Percentiles rank a stretch among this genome's conserved stretches.
These are phyloP conservation scores for Agrotis ipsilon DNA, from an alignment of 2,888 invertebrate genomes.

Conservation along the genomic window DNA sequence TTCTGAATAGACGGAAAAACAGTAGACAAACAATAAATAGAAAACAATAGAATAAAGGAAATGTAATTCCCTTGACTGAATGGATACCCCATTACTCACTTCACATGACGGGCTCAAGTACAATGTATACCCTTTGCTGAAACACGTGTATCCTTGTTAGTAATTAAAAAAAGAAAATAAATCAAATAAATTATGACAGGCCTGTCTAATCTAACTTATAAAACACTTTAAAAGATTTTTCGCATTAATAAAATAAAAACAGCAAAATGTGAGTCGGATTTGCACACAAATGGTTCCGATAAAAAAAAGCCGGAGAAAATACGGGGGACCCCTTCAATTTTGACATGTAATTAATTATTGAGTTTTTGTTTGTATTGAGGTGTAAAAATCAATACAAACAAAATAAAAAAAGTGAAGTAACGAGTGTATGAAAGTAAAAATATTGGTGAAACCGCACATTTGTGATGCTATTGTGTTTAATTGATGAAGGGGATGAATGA, in stretches of 20 bases:
- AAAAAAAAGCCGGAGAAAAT: too few relatives aligned
- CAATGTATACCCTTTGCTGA: background rate
- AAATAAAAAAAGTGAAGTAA: too few relatives aligned
- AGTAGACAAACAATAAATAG: background rate
- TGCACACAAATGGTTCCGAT: too few relatives aligned
- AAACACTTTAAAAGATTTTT: background rate
- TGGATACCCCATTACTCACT: conserved; percentile 11
- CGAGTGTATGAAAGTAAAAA: too few relatives aligned
- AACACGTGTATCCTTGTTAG: background rate
- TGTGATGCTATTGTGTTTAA: too few relatives aligned
- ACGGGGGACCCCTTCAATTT: too few relatives aligned
- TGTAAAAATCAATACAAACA: too few relatives aligned
- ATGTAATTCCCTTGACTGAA: background rate
- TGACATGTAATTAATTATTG: too few relatives aligned
- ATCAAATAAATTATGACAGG: background rate
- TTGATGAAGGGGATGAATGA: too few relatives aligned
- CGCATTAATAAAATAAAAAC: background rate
- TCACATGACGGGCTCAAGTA: background rate
- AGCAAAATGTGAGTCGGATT: too few relatives aligned
- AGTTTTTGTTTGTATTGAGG: too few relatives aligned
- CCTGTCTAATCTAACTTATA: background rate
- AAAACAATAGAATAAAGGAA: conserved; percentile 26
- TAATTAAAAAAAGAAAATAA: background rate
- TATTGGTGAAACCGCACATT: too few relatives aligned
- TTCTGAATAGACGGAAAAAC: background rate